phyloP scores from a whole-genome alignment of 2,888 invertebrate genomes.

The Andrena dorsata region DNA sequence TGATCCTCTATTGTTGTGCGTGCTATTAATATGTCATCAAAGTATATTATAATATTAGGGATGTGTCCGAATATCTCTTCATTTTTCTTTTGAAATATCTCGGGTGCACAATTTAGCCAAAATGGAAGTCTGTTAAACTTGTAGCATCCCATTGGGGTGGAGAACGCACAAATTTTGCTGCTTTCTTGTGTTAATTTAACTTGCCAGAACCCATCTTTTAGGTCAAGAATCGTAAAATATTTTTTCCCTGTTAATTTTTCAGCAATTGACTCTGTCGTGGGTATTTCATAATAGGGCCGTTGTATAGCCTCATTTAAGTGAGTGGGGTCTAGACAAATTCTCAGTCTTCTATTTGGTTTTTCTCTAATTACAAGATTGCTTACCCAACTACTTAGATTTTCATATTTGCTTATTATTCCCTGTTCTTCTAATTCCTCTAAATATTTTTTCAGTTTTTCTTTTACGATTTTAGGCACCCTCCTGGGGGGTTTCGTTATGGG shows the following conservation, averaged over 20 bases:
- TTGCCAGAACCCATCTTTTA: background rate
- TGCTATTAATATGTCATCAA: background rate
- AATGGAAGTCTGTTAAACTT: background rate
- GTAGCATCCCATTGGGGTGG: background rate
- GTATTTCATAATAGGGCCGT: background rate
- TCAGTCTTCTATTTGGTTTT: background rate
- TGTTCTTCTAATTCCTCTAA: background rate
- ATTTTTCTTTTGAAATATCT: background rate
- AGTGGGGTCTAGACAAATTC: constrained; percentile 5
- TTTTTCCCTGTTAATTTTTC: background rate
- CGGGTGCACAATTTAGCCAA: background rate
- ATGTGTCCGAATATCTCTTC: background rate
- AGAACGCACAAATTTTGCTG: background rate
- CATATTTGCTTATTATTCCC: background rate
- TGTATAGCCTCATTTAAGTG: background rate
- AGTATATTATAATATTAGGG: background rate
- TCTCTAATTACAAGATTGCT: background rate
- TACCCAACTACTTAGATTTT: background rate
- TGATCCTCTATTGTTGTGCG: background rate
- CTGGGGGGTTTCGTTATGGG: background rate
- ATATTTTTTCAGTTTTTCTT: background rate
- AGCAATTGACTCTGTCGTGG: background rate
- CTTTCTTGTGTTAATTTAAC: background rate
- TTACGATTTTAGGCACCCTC: background rate
- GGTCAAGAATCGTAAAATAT: background rate